These are phyloP conservation scores for Melanerpes formicivorus DNA, from an alignment of 2,113 vertebrate species.

Conservation along the genomic window DNA sequence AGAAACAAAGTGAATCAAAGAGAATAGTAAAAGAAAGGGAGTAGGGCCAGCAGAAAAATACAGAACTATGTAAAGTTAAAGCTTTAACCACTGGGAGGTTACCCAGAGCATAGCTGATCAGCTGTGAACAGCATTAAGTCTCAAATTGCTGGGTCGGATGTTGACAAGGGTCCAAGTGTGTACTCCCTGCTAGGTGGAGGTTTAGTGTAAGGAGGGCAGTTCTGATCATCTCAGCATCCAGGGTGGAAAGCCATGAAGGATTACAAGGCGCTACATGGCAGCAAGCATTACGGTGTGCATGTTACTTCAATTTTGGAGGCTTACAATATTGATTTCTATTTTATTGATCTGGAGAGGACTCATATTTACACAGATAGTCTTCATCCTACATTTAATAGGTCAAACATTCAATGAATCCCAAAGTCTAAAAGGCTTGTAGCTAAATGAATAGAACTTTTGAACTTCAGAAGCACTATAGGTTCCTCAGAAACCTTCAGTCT, in stretches of 20 bases:
- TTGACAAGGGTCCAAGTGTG: neutral
- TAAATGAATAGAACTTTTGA: neutral
- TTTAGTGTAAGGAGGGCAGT: neutral
- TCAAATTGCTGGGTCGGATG: neutral
- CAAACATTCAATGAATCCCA: neutral
- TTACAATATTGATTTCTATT: neutral
- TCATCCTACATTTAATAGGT: neutral
- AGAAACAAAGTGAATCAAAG: neutral
- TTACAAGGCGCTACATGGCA: neutral
- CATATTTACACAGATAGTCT: neutral
- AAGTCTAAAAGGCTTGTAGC: neutral
- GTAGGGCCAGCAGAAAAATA: neutral
- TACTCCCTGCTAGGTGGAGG: neutral
- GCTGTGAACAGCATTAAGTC: neutral
- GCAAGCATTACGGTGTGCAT: neutral
- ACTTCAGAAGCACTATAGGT: neutral
- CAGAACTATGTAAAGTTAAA: constrained; percentile 2
- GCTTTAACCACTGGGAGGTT: neutral
- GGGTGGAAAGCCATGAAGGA: neutral
- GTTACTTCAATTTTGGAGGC: neutral
- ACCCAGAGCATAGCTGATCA: neutral
- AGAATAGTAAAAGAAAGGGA: neutral
- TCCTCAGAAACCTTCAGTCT: neutral
- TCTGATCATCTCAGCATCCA: no score
- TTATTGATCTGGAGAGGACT: neutral